A percentile compares a stretch with the other conserved stretches of the same genome.
These are phyloP conservation scores for Drosophila aff. DNA, from an alignment of 1,140 invertebrate species.

Conservation along the genomic window DNA sequence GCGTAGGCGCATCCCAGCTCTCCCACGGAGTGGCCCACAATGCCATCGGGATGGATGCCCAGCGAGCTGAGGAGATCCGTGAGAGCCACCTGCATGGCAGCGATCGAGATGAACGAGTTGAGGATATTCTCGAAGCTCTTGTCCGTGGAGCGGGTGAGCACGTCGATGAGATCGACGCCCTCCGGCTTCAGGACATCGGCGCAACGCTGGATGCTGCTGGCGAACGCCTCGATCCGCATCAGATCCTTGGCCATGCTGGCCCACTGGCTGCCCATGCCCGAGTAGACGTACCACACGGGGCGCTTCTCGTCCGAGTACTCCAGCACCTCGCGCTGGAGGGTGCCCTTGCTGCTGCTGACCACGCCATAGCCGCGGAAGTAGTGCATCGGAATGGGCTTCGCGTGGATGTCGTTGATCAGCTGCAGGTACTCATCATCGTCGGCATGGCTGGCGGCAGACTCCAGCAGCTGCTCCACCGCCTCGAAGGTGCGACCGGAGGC, in stretches of 20 bases:
- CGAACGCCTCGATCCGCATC: constrained; percentile 92
- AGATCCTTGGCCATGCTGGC: constrained; percentile 95
- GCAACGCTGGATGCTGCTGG: constrained; percentile 90
- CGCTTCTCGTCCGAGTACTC: constrained; percentile 87
- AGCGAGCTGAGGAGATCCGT: constrained; percentile 93
- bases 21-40: constrained; percentile 98
- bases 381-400: constrained; percentile 89
- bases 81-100: constrained; percentile 97
- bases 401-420: constrained; percentile 91
- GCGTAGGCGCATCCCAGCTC: constrained; percentile 98
- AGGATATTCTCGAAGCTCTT: constrained; percentile 93
- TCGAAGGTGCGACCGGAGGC: constrained; percentile 94
- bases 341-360: constrained; percentile 86
- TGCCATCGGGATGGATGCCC: constrained; percentile 94
- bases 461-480: constrained; percentile 89
- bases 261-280: constrained; percentile 99
- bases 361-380: constrained; percentile 91
- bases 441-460: constrained; percentile 87
- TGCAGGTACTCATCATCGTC: constrained; percentile 92
- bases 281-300: constrained; percentile 97
- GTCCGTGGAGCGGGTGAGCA: constrained; percentile 92
- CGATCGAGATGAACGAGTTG: constrained; percentile 96
- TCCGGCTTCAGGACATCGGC: constrained; percentile 91
- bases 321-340: constrained; percentile 79
- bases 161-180: constrained; percentile 92